These are phyloP conservation scores for Orchesella flavescens DNA, from an alignment of 2,888 invertebrate genomes.

Conservation along the genomic window DNA sequence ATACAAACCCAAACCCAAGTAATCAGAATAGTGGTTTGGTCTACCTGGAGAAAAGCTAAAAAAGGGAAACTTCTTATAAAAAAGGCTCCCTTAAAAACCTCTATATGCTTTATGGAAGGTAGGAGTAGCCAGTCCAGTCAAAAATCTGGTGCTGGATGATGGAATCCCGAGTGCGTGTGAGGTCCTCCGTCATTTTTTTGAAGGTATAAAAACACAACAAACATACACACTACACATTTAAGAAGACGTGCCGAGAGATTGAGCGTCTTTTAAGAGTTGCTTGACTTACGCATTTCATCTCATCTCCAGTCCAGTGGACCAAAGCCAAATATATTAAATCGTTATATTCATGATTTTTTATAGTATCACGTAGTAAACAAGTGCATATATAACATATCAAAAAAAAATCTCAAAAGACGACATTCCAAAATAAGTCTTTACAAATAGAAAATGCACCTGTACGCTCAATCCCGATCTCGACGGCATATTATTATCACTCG, in stretches of 20 bases:
- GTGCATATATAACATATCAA: conserved; percentile 1
- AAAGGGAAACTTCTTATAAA: not conserved
- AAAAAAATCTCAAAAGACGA: not conserved
- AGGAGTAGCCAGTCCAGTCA: conserved; percentile 31
- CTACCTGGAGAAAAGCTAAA: not conserved
- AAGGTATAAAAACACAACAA: conserved; percentile 11
- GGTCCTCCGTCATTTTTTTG: conserved; percentile 38
- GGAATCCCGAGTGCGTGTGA: conserved; percentile 36
- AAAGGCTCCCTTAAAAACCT: not conserved
- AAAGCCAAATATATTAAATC: conserved; percentile 32
- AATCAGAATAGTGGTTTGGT: not conserved
- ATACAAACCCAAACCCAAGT: not conserved
- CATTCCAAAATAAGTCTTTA: not conserved
- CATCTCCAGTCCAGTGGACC: conserved; percentile 28
- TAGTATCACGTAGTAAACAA: conserved; percentile 13
- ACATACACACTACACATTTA: conserved; percentile 3
- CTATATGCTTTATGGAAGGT: not conserved
- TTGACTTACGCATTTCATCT: conserved; percentile 27
- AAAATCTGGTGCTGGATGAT: conserved; percentile 22
- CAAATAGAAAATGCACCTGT: conserved; percentile 3
- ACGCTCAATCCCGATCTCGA: no score
- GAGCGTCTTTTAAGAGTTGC: conserved; percentile 13
- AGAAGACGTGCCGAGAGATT: conserved; percentile 30
- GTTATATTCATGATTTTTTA: not conserved
- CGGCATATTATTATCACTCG: not conserved